Conservation (phyloP, 2,113 vertebrate genomes). For the Rhabdomys dilectus region DNA sequence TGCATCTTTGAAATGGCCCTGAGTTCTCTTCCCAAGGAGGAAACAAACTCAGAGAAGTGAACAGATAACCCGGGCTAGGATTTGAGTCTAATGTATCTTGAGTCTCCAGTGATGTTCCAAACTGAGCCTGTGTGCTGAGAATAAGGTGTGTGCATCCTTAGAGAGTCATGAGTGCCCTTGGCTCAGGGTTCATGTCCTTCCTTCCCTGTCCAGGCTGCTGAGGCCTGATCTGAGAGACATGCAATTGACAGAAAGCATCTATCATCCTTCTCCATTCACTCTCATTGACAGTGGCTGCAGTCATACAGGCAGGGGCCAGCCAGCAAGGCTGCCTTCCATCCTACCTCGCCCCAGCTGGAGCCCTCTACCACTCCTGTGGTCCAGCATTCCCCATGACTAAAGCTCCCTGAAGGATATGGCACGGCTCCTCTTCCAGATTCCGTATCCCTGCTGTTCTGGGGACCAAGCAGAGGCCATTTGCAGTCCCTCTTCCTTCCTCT, state of each 20-base stretch:
- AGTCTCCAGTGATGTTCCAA: not conserved
- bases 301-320: not conserved
- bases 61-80: not conserved
- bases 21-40: not conserved
- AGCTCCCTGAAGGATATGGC: constrained; percentile 24
- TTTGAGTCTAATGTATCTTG: not conserved
- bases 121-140: not conserved
- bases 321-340: not conserved
- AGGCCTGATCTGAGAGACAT: not conserved
- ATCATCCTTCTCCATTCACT: not conserved
- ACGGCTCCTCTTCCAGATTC: not conserved
- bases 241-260: not conserved
- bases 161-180: not conserved
- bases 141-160: not conserved
- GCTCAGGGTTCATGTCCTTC: not conserved
- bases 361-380: not conserved
- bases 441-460: not conserved
- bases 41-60: not conserved
- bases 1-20: not conserved
- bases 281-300: not conserved
- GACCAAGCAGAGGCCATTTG: not conserved
- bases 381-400: not conserved
- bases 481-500: not conserved
- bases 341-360: not conserved
- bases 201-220: not conserved